Percentiles rank a stretch among this genome's conserved stretches.
These are phyloP conservation scores for Ciona savignyi DNA, from an alignment of 23 tunicate genomes.

Conservation along the genomic window DNA sequence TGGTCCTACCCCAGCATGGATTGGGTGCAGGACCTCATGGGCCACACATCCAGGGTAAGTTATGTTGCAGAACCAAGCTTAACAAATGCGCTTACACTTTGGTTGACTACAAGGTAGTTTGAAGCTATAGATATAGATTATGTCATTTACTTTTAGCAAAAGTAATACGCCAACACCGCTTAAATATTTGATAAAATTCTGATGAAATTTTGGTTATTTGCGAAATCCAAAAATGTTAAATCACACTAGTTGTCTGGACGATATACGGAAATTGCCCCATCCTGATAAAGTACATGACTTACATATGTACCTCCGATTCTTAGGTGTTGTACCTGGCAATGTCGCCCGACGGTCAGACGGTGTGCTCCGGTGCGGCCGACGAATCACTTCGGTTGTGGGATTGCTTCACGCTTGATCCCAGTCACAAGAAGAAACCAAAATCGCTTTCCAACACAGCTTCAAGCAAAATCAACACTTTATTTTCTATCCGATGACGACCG, in stretches of 20 bases:
- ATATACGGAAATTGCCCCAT: too few species aligned
- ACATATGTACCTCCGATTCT: too few species aligned
- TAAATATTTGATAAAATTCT: background rate
- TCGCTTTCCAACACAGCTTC: background rate
- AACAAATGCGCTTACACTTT: too few species aligned
- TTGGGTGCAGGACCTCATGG: conserved; percentile 81
- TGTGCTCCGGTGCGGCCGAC: conserved; percentile 88
- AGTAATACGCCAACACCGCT: too few species aligned
- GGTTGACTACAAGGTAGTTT: too few species aligned
- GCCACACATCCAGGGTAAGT: conserved; percentile 78
- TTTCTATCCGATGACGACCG: conserved; percentile 67
- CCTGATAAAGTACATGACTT: too few species aligned
- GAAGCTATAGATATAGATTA: too few species aligned
- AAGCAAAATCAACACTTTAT: conserved; percentile 30
- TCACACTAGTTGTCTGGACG: too few species aligned
- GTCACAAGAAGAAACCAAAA: conserved; percentile 14
- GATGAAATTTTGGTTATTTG: background rate
- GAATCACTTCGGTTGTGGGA: conserved; percentile 90
- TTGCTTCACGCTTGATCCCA: conserved; percentile 49
- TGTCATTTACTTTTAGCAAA: too few species aligned
- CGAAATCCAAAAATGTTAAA: background rate
- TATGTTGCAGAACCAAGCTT: too few species aligned
- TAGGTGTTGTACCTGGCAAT: conserved; percentile 78
- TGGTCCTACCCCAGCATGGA: conserved; percentile 93
- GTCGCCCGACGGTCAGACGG: conserved; percentile 93